phyloP scores from a whole-genome alignment of 2,888 invertebrate species.

The Pogonocherus hispidulus region DNA sequence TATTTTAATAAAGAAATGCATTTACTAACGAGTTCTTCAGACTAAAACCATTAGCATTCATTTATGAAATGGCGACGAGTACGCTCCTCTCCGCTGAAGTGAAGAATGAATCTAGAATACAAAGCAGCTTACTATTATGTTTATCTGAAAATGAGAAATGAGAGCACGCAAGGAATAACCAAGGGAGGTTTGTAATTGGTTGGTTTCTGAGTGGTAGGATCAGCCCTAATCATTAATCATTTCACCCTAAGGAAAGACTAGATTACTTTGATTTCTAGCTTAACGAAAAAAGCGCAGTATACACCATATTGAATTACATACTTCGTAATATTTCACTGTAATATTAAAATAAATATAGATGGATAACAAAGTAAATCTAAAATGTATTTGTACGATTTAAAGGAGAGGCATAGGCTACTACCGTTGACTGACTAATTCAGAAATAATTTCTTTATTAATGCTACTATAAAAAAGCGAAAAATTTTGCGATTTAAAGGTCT shows the following conservation, averaged over 20 bases:
- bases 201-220: constrained; percentile 17
- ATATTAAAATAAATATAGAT: background rate
- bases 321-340: background rate
- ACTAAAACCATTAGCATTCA: constrained; percentile 4
- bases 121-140: constrained; percentile 28
- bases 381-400: no score
- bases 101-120: constrained; percentile 28
- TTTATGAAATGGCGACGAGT: background rate
- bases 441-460: no score
- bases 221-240: constrained; percentile 16
- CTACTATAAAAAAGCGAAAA: no score
- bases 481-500: no score
- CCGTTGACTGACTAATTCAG: no score
- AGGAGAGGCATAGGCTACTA: no score
- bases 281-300: constrained; percentile 5
- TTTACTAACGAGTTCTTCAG: background rate
- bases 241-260: constrained; percentile 9
- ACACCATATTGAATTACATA: constrained; percentile 1
- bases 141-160: constrained; percentile 39
- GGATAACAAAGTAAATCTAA: no score
- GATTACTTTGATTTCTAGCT: constrained; percentile 6
- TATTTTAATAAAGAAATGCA: background rate
- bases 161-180: constrained; percentile 30
- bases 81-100: constrained; percentile 8
- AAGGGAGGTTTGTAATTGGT: constrained; percentile 20